Conservation (phyloP, 2,797 vertebrate species). For the Hippopotamyrus pictus region DNA sequence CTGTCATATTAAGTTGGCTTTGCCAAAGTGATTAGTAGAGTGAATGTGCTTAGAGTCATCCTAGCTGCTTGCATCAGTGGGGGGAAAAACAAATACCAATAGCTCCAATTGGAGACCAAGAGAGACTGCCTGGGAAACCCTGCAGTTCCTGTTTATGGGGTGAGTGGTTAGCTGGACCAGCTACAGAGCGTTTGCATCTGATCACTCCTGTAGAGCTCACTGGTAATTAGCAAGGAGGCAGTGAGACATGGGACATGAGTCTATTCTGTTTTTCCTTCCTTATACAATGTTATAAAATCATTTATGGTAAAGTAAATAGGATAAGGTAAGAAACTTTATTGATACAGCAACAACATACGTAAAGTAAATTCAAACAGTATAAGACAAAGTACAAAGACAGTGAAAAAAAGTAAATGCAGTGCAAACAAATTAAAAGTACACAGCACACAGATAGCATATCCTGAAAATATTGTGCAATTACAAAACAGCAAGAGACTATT, state of each 20-base stretch:
- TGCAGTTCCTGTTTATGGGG: neutral
- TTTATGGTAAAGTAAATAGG: neutral
- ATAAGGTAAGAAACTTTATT: neutral
- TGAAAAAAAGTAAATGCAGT: neutral
- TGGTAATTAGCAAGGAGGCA: neutral
- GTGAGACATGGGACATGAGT: neutral
- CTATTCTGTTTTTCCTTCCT: neutral
- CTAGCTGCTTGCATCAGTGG: neutral
- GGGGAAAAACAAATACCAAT: neutral
- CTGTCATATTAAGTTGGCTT: neutral
- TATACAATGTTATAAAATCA: neutral
- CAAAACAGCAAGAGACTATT: neutral
- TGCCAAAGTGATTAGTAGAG: constrained; percentile 2
- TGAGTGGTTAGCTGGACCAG: neutral
- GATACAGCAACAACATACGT: neutral
- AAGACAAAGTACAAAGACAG: neutral
- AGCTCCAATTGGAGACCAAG: neutral
- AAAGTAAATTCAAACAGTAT: neutral
- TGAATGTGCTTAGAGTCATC: neutral
- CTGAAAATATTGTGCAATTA: neutral
- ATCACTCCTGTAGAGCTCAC: neutral
- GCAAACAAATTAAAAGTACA: neutral
- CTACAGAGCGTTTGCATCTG: neutral
- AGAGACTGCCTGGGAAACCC: neutral
- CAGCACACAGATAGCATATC: neutral